Conservation (phyloP, 2,888 invertebrate genomes). For the Volucella inflata region DNA sequence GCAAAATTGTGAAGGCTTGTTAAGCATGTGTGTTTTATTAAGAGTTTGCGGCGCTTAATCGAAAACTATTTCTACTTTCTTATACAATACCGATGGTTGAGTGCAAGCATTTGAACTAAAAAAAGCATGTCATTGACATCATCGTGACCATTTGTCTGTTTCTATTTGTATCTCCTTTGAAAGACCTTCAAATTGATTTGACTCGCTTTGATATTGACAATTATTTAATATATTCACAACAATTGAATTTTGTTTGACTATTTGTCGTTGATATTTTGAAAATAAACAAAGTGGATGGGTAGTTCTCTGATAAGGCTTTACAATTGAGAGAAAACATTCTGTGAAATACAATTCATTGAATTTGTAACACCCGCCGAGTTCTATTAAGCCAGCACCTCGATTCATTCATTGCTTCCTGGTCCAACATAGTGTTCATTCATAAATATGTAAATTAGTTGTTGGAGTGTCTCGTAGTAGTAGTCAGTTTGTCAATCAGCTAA, state of each 20-base stretch:
- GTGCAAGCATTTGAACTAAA: slow-evolving; percentile 10
- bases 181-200: slow-evolving; percentile 3
- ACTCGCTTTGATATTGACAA: neutral
- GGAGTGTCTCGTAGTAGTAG: no score
- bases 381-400: no score
- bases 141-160: slow-evolving; percentile 31
- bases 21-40: slow-evolving; percentile 23
- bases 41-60: neutral
- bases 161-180: slow-evolving; percentile 20
- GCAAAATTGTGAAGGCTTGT: neutral
- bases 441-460: no score
- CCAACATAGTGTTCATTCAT: no score
- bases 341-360: no score
- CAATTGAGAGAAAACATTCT: neutral
- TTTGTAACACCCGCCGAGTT: no score
- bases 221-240: neutral
- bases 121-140: slow-evolving; percentile 56
- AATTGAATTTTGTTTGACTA: neutral
- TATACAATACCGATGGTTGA: neutral
- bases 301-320: neutral
- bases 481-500: no score
- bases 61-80: neutral
- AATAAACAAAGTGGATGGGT: neutral
- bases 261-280: neutral
- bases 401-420: no score